A percentile compares a stretch with the other conserved stretches of the same genome.
Evolutionary conservation across 2,888 invertebrate genomes (phyloP).

Genomic region (Drosophila quasianomalipes): DNA sequence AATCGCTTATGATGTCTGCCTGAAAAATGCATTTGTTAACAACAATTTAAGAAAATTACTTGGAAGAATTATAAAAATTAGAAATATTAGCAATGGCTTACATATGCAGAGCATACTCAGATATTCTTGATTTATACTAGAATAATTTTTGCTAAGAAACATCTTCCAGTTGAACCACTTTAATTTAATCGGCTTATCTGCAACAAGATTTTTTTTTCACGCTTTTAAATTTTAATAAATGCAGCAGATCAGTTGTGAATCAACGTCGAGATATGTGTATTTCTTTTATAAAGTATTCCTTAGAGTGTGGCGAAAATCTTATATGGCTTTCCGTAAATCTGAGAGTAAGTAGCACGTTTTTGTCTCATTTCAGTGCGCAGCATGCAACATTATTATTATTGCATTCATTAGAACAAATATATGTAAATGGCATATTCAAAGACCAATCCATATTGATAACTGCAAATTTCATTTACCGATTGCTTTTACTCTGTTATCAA

Average conservation of each 20-base stretch:
- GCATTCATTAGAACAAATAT: neutral
- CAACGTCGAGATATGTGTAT: neutral
- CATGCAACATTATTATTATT: conserved; percentile 16
- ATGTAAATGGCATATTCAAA: conserved; percentile 4
- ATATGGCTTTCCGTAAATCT: conserved; percentile 3
- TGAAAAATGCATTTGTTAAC: neutral
- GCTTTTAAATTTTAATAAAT: neutral
- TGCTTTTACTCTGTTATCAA: conserved; percentile 57
- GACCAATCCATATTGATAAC: conserved; percentile 35
- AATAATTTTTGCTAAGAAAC: neutral
- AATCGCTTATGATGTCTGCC: neutral
- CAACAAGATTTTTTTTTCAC: neutral
- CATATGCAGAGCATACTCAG: neutral
- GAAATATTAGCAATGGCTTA: neutral
- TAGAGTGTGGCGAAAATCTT: neutral
- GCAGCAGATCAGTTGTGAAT: neutral
- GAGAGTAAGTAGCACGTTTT: neutral
- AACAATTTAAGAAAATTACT: neutral
- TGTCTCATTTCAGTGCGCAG: neutral
- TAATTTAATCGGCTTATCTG: neutral
- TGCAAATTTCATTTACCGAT: conserved; percentile 54
- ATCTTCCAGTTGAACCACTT: neutral
- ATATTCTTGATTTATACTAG: neutral
- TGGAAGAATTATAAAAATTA: neutral
- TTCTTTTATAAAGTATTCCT: neutral